Conservation (phyloP, 1,140 invertebrate species). For the Drosophila setifemur region DNA sequence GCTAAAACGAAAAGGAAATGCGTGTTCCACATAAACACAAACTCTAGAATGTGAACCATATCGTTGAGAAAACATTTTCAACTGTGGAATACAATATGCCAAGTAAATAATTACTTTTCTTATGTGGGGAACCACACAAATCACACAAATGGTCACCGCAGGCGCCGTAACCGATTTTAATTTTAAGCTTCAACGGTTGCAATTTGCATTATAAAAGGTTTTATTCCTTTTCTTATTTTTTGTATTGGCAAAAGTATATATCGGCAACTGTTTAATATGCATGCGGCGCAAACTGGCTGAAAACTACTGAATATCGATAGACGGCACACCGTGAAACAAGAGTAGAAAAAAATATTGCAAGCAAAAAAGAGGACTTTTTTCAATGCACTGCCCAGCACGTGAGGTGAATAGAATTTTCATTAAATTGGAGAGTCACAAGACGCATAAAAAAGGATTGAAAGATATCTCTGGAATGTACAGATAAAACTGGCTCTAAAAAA, state of each 20-base stretch:
- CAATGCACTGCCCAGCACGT: constrained; percentile 47
- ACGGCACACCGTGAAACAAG: constrained; percentile 31
- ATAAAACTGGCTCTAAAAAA: background rate
- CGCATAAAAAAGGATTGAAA: constrained; percentile 6
- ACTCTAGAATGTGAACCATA: constrained; percentile 14
- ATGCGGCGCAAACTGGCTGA: constrained; percentile 58
- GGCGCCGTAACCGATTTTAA: constrained; percentile 41
- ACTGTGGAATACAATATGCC: background rate
- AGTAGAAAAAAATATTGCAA: constrained; percentile 26
- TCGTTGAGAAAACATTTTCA: constrained; percentile 13
- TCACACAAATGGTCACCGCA: background rate
- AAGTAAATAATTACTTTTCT: constrained; percentile 1
- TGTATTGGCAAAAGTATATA: constrained; percentile 8
- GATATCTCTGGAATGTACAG: constrained; percentile 17
- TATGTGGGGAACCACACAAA: constrained; percentile 23
- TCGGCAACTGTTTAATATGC: constrained; percentile 57
- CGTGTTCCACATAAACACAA: constrained; percentile 7
- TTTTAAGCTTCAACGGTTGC: constrained; percentile 62
- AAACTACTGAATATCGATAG: constrained; percentile 73
- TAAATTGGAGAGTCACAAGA: constrained; percentile 14
- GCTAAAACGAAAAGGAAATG: constrained; percentile 42
- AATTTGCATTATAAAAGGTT: constrained; percentile 63
- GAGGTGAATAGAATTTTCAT: constrained; percentile 61
- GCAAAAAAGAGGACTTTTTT: constrained; percentile 37
- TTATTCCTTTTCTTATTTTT: constrained; percentile 15